Conservation (phyloP, 2,888 invertebrate genomes). For the Cerceris ruficornis region DNA sequence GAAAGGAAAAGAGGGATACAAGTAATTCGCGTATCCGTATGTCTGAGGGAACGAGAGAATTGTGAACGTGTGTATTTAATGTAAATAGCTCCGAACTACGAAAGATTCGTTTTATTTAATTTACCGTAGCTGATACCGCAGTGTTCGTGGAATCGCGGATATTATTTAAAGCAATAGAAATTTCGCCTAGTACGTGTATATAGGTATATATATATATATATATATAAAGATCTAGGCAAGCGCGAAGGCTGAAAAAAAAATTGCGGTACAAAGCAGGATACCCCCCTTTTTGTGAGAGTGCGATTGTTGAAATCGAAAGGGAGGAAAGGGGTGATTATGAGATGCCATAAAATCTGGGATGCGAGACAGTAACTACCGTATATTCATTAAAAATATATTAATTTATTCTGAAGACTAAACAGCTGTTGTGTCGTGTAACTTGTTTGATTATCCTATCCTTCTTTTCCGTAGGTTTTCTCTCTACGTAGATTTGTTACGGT, state of each 20-base stretch:
- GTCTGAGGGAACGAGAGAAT: constrained; percentile 41
- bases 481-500: not conserved
- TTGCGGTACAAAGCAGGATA: constrained; percentile 54
- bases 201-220: constrained; percentile 52
- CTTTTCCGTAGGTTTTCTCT: not conserved
- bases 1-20: constrained; percentile 1
- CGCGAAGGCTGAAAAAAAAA: constrained; percentile 32
- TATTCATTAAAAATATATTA: constrained; percentile 81
- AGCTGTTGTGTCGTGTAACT: constrained; percentile 32
- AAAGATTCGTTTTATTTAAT: constrained; percentile 68
- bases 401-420: constrained; percentile 80
- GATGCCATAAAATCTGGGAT: constrained; percentile 76
- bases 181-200: constrained; percentile 64
- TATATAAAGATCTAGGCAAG: constrained; percentile 34
- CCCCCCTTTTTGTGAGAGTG: constrained; percentile 23
- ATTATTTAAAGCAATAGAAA: constrained; percentile 79
- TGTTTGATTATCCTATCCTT: constrained; percentile 13
- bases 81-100: constrained; percentile 74
- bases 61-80: constrained; percentile 74
- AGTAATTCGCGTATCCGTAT: constrained; percentile 9
- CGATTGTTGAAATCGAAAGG: not conserved
- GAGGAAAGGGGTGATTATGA: constrained; percentile 61
- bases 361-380: constrained; percentile 80
- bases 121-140: constrained; percentile 67
- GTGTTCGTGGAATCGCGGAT: constrained; percentile 76